A percentile compares a stretch with the other conserved stretches of the same genome.
phyloP scores from a whole-genome alignment of 2,113 vertebrate species.

The Cynoglossus semilaevis region DNA sequence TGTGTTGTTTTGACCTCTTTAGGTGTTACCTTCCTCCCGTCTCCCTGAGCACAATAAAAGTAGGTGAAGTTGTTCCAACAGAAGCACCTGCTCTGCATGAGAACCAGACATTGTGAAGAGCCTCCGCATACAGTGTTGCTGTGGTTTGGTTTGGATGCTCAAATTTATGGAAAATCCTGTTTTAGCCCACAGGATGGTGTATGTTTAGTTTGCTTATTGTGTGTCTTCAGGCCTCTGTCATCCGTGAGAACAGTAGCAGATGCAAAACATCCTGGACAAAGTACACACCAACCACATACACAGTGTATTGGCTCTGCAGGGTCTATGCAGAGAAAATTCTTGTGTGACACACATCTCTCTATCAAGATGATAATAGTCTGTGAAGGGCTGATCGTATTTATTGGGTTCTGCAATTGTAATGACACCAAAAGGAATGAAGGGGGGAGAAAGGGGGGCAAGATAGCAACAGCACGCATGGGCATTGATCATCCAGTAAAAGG shows the following conservation, averaged over 20 bases:
- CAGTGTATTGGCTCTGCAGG: neutral
- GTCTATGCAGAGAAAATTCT: neutral
- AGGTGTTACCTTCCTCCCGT: no score
- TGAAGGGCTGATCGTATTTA: no score
- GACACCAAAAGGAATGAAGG: no score
- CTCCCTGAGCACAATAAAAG: neutral
- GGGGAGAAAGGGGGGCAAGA: no score
- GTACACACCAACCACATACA: constrained; percentile 3
- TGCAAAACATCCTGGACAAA: constrained; percentile 2
- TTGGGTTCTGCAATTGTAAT: no score
- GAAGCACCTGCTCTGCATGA: neutral
- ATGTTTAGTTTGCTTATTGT: constrained; percentile 1
- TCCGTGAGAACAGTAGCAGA: constrained; percentile 1
- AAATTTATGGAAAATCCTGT: neutral
- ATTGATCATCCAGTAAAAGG: constrained; percentile 33
- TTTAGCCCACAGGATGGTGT: neutral
- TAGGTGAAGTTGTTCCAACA: no score
- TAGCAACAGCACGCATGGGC: constrained; percentile 2
- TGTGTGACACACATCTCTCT: neutral
- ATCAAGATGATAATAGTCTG: no score
- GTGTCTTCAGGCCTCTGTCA: neutral
- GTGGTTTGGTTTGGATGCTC: neutral
- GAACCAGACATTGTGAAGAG: neutral
- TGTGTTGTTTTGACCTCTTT: neutral
- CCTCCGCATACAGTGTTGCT: neutral